Evolutionary conservation across 64 coral and sea anemone genomes (phyloP), one percentile per base, ranked within the genome.

Genomic region (Astreopora myriophthalma): DNA sequence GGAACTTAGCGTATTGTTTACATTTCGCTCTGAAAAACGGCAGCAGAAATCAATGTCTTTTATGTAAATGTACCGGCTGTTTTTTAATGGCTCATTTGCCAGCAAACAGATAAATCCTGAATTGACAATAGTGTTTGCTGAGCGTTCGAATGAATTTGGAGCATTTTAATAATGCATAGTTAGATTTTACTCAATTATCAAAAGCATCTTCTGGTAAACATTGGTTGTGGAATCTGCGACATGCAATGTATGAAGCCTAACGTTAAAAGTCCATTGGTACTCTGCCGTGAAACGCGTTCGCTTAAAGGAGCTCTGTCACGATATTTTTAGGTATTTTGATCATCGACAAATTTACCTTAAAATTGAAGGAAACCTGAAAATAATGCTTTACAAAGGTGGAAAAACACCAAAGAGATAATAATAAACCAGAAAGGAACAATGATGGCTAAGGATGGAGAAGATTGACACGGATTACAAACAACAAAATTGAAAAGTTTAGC

Each of bases 1-100:
- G 85, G 86, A 88, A 93, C 61, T 81, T 79, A 16, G 34, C 8
- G 62, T 51, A 72, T 91, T 96, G 94, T 96, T 96, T 86, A 93
- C 94, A 93, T 90, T 96, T 71, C 86, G 34, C 48, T 55, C 89
- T 73, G 75, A 74, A 85, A 96, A 92, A 75, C 25, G 4, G 22
- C 32, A 35, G 22, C 3, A 37, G 65, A 83, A 83, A 63, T n/a
- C 52, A 83, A 83, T 34, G 52, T 37, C 20, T 83, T n/a, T 83
- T 65, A 83, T 83, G 79, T 83, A 24, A 83, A 83, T 83, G 14
- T 2, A 58, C 8, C 61, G 8, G 2, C 1, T 23, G 52, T 28
- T 80, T n/a, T 83, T 83, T 83, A 64, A 83, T 83, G 79, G 79
- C 9, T 35, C 79, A 63, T 83, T 83, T 83, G n/a, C 52, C 34